These are phyloP conservation scores for Gadopsis bispinosus DNA, from an alignment of 2,797 vertebrate species.

Conservation along the genomic window DNA sequence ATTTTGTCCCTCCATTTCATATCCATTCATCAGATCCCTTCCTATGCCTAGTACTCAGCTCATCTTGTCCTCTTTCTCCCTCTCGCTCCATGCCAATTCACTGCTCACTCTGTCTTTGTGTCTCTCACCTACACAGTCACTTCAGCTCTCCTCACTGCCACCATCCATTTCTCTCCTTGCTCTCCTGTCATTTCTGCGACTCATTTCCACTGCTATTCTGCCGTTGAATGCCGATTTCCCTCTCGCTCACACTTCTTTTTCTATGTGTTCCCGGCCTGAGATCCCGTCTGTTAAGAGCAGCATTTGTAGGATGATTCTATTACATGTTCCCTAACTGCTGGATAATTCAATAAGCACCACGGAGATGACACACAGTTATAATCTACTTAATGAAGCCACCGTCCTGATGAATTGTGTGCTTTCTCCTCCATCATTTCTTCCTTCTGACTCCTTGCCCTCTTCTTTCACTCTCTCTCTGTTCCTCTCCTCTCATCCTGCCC, in stretches of 20 bases:
- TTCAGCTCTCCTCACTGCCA: slow-evolving; percentile 32
- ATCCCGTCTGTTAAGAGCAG: slow-evolving; percentile 60
- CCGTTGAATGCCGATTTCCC: slow-evolving; percentile 28
- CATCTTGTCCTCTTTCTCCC: slow-evolving; percentile 31
- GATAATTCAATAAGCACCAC: slow-evolving; percentile 78
- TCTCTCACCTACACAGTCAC: slow-evolving; percentile 15
- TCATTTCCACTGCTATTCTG: slow-evolving; percentile 37
- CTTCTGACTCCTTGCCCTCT: neutral
- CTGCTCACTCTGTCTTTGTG: slow-evolving; percentile 30
- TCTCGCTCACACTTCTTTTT: slow-evolving; percentile 4
- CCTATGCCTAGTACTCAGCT: slow-evolving; percentile 7
- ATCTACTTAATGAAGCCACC: slow-evolving; percentile 80
- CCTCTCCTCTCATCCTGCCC: slow-evolving; percentile 2
- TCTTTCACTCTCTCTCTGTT: neutral
- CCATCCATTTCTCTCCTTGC: slow-evolving; percentile 37
- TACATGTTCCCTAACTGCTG: slow-evolving; percentile 71
- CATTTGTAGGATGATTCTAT: slow-evolving; percentile 76
- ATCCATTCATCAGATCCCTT: slow-evolving; percentile 40
- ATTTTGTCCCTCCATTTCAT: slow-evolving; percentile 24
- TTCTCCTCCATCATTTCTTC: slow-evolving; percentile 50
- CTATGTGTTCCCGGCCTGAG: slow-evolving; percentile 38
- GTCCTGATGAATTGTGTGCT: slow-evolving; percentile 69
- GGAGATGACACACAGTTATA: slow-evolving; percentile 73
- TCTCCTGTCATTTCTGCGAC: slow-evolving; percentile 32
- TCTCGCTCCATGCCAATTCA: slow-evolving; percentile 7